Evolutionary conservation across 2,888 invertebrate species (phyloP).

Genomic region (Eupithecia abbreviata): DNA sequence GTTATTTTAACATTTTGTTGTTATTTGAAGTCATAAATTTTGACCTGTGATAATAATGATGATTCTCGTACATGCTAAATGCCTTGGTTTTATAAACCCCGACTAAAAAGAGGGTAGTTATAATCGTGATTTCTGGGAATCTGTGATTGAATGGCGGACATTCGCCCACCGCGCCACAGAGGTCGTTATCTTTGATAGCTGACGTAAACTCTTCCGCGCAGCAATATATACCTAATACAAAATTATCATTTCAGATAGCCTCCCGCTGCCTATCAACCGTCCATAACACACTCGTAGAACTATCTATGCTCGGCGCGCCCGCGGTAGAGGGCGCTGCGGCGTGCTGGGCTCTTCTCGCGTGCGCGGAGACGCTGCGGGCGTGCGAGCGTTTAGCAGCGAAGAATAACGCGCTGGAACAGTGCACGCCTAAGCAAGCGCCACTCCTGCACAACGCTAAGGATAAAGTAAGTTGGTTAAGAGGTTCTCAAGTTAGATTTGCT

Average conservation of each 20-base stretch:
- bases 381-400: constrained; percentile 87
- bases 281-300: constrained; percentile 94
- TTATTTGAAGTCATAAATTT: too few species aligned
- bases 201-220: not conserved
- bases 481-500: not conserved
- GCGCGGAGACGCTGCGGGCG: constrained; percentile 93
- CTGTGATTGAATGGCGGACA: too few species aligned
- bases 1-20: too few species aligned
- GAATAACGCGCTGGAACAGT: constrained; percentile 87
- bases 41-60: too few species aligned
- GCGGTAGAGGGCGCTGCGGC: constrained; percentile 92
- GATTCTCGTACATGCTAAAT: too few species aligned
- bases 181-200: too few species aligned
- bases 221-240: too few species aligned
- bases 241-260: constrained; percentile 85
- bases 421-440: constrained; percentile 93
- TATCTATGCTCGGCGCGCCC: constrained; percentile 90
- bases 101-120: too few species aligned
- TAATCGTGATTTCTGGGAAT: too few species aligned
- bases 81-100: too few species aligned
- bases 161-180: too few species aligned
- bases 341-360: constrained; percentile 97
- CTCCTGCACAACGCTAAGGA: constrained; percentile 89
- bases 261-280: constrained; percentile 94
- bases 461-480: constrained; percentile 82